phyloP scores from a whole-genome alignment of 1,140 invertebrate genomes.

The Nasonia vitripennis region DNA sequence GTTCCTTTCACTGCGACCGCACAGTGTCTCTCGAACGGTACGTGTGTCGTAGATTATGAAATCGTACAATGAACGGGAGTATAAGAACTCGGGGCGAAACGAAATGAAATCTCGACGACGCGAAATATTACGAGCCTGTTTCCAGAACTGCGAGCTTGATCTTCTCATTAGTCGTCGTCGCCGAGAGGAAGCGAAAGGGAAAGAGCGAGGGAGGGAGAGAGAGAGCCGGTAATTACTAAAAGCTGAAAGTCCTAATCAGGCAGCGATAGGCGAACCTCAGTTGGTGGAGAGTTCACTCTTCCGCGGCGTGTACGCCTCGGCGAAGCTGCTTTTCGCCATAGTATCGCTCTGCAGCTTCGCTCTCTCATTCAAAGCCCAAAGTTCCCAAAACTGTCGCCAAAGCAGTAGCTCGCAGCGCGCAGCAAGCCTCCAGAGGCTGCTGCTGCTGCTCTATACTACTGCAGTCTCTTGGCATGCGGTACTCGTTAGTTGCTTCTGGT shows the following conservation, averaged over 20 bases:
- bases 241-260: constrained; percentile 24
- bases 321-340: not conserved
- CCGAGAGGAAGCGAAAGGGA: not conserved
- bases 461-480: constrained; percentile 8
- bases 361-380: constrained; percentile 16
- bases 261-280: not conserved
- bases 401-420: not conserved
- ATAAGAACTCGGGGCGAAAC: not conserved
- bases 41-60: not conserved
- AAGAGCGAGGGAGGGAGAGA: not conserved
- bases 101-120: not conserved
- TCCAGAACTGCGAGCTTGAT: not conserved
- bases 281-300: not conserved
- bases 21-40: no score
- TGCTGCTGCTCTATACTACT: not conserved
- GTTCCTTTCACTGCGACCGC: not conserved
- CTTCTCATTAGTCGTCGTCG: not conserved
- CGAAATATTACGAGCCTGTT: not conserved
- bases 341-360: constrained; percentile 5
- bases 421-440: not conserved
- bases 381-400: constrained; percentile 19
- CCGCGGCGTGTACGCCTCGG: not conserved
- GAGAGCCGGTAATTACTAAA: constrained; percentile 17
- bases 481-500: constrained; percentile 27
- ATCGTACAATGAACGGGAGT: not conserved